Evolutionary conservation across 2,888 invertebrate species (phyloP).

Genomic region (Serripes groenlandicus): DNA sequence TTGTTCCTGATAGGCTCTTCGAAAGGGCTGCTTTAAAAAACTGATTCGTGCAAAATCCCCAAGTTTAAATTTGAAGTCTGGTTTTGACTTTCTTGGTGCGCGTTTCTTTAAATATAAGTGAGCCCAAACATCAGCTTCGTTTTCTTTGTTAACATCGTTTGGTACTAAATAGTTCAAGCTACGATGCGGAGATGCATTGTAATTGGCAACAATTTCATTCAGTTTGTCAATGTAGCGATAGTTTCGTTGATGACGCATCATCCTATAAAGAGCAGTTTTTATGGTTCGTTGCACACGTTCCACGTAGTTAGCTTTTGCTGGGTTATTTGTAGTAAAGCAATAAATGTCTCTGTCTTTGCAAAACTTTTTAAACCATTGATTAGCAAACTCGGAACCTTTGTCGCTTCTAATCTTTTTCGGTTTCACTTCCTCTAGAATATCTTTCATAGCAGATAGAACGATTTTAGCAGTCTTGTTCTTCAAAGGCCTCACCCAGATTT

Average conservation of each 20-base stretch:
- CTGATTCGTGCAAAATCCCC: slow-evolving; percentile 37
- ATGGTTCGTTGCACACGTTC: slow-evolving; percentile 33
- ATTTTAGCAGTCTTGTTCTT: slow-evolving; percentile 42
- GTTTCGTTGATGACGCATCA: slow-evolving; percentile 35
- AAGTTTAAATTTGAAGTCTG: slow-evolving; percentile 26
- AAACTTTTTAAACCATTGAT: slow-evolving; percentile 1
- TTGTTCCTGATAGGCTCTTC: slow-evolving; percentile 31
- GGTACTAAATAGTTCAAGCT: slow-evolving; percentile 18
- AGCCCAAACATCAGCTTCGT: slow-evolving; percentile 54
- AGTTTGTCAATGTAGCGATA: slow-evolving; percentile 27
- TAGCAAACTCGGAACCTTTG: slow-evolving; percentile 25
- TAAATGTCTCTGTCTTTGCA: slow-evolving; percentile 30
- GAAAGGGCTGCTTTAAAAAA: slow-evolving; percentile 37
- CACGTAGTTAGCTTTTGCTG: slow-evolving; percentile 27
- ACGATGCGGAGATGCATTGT: slow-evolving; percentile 35
- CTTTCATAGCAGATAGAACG: slow-evolving; percentile 36
- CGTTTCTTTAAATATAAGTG: slow-evolving; percentile 29
- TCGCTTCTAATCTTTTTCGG: slow-evolving; percentile 27
- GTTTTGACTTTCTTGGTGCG: neutral
- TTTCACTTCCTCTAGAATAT: slow-evolving; percentile 25
- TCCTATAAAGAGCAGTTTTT: slow-evolving; percentile 2
- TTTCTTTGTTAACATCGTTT: slow-evolving; percentile 28
- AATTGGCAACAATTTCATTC: slow-evolving; percentile 4
- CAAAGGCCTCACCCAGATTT: slow-evolving; percentile 55
- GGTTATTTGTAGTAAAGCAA: slow-evolving; percentile 31